Evolutionary conservation across 2,888 invertebrate species (phyloP), one percentile per base, ranked within the genome.

Genomic region (Chironomus tentans): DNA sequence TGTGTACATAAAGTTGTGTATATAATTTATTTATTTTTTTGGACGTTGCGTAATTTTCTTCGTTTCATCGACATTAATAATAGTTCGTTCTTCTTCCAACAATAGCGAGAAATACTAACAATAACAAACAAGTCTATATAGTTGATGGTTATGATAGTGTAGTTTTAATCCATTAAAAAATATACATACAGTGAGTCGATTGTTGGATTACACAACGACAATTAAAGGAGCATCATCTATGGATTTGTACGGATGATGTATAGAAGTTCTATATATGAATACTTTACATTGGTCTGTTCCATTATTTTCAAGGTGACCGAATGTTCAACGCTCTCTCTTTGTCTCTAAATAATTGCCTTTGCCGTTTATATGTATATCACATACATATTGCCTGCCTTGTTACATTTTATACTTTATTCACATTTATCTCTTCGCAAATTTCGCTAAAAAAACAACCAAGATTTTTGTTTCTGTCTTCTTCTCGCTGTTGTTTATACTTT

Each of bases 321-420:
- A 70, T 71, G 73, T 68, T 65, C 74, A 74, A 68, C 74, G 74
- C 74, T 68, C 74, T 74, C 74, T 74, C 74, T 74, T 74, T 74
- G 74, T 74, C 68, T 68, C 68, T 72, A 72, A 71, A 72, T 72
- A 62, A 72, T 72, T 72, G 72, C 72, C 18, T 18, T 72, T 38
- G 62, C 72, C 72, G 61, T 18, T 22, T 62, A 50, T 72, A 15
- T 50, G 7, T 68, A 65, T 68, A 68, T 18, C 18, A 28, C 38
- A 13, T 13, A 62, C 21, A 13, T 21, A 24, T 65, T 21, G 18
- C 15, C 18, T 22, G 65, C 65, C 22, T 65, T 65, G 18, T 22
- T 56, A 56, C 18, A 56, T 18, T 56, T 56, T 18, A 38, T 38
- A 38, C 38, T 38, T 38, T 38, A 38, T 38, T 38, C 38, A 38